Evolutionary conservation across 2,888 invertebrate genomes (phyloP), one percentile per base, ranked within the genome.

Genomic region (Aleiodes testaceus): DNA sequence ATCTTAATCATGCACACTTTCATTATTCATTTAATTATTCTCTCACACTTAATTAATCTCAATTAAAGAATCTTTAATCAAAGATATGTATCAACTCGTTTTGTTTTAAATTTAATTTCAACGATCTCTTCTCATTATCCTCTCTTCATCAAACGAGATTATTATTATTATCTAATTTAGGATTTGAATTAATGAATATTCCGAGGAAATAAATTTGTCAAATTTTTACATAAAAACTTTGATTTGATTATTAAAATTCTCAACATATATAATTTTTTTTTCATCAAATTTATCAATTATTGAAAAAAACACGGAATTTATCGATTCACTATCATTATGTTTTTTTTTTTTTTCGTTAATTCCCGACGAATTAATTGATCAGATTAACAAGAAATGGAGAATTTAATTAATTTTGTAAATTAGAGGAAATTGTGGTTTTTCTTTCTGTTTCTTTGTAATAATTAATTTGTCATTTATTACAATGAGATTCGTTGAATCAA

Each of bases 1-100:
- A 36, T 18, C 0, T 59, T 30, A 26, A 30, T 59, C 26, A 18
- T 61, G 30, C 66, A 52, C 7, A 18, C 66, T 14, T 30, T 16
- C 30, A 66, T 49, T n/a, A n/a, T n/a, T n/a, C n/a, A n/a, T n/a
- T n/a, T n/a, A n/a, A 45, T 4, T 66, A 59, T 14, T 67, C 42
- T 44, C 67, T 50, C 44, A 36, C 53, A 65, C 65, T 52, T 65
- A 50, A 42, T 70, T 26, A 66, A 69, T 75, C 67, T 67, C 61
- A 26, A 14, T 49, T 52, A 22, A 18, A 70, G 70, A 71, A 69
- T 73, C 75, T 74, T 75, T 70, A 68, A 66, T 74, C 9, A 73
- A 67, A 75, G 78, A 77, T 78, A 77, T 78, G 76, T 77, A 77
- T 77, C 74, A 72, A 78, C 72, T 75, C 71, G 69, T 76, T 72